These are phyloP conservation scores for Rhingia campestris DNA, from an alignment of 2,888 invertebrate species.

Conservation along the genomic window DNA sequence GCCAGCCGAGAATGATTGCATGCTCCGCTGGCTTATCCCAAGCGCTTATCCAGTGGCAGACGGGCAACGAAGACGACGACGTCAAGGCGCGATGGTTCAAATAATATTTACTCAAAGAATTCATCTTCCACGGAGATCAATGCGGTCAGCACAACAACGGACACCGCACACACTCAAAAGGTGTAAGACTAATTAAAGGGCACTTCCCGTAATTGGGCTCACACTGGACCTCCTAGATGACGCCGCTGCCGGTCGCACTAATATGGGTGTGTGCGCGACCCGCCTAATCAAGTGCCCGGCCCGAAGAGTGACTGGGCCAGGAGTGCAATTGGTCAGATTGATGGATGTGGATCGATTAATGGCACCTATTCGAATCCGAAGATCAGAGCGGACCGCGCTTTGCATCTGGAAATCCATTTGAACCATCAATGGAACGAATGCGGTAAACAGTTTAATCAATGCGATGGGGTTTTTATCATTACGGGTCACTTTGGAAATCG, in stretches of 20 bases:
- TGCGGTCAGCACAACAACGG: constrained; percentile 30
- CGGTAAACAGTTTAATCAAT: constrained; percentile 57
- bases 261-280: constrained; percentile 61
- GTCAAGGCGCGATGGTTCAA: constrained; percentile 31
- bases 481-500: constrained; percentile 57
- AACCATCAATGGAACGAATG: constrained; percentile 35
- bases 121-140: constrained; percentile 70
- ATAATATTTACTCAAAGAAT: constrained; percentile 71
- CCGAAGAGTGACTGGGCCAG: constrained; percentile 41
- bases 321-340: constrained; percentile 70
- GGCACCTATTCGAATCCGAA: constrained; percentile 50
- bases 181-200: constrained; percentile 75
- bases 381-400: constrained; percentile 57
- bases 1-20: constrained; percentile 65
- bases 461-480: constrained; percentile 46
- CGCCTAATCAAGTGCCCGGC: constrained; percentile 66
- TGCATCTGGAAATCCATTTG: constrained; percentile 56
- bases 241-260: constrained; percentile 43
- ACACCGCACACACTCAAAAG: constrained; percentile 45
- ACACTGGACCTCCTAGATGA: constrained; percentile 69
- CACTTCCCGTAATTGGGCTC: constrained; percentile 71
- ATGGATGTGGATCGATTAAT: constrained; percentile 69
- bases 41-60: constrained; percentile 43
- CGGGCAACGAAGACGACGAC: constrained; percentile 28
- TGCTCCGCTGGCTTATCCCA: constrained; percentile 66